A percentile compares a stretch with the other conserved stretches of the same genome.
Conservation (phyloP, 92 coral and sea anemone species). For the Phenganax stokvisi region DNA sequence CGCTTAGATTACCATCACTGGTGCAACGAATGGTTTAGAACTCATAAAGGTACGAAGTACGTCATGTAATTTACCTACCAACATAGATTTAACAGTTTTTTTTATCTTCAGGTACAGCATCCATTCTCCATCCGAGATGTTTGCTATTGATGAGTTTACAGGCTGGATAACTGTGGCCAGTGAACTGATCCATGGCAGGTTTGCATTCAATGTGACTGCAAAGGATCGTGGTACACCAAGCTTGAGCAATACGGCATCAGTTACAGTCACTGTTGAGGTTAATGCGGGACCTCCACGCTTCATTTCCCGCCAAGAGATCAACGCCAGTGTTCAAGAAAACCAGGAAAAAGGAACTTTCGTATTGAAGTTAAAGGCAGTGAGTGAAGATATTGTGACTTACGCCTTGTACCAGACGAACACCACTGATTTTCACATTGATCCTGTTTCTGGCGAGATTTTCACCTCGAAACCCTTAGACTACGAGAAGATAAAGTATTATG, state of each 20-base stretch:
- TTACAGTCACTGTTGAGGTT: conserved; percentile 52
- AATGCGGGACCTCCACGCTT: conserved; percentile 79
- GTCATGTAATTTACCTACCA: too few relatives aligned
- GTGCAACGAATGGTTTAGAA: too few relatives aligned
- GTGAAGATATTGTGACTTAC: conserved; percentile 69
- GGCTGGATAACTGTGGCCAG: conserved; percentile 48
- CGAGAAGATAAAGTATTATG: conserved; percentile 62
- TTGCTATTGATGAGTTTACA: conserved; percentile 17
- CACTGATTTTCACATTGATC: conserved; percentile 54
- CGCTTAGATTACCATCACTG: too few relatives aligned
- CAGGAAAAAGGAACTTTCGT: conserved; percentile 53
- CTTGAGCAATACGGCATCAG: conserved; percentile 52
- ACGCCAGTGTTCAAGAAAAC: conserved; percentile 62
- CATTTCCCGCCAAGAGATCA: conserved; percentile 43
- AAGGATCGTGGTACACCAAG: conserved; percentile 74
- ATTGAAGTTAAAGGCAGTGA: conserved; percentile 57
- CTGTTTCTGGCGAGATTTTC: conserved; percentile 61
- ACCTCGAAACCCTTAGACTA: conserved; percentile 64
- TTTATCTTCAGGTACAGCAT: conserved; percentile 46
- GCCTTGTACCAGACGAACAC: conserved; percentile 43
- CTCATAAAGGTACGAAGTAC: too few relatives aligned
- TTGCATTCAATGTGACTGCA: conserved; percentile 48
- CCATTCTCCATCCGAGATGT: conserved; percentile 55
- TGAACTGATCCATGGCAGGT: conserved; percentile 8
- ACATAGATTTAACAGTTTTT: background rate